Conservation (phyloP, 2,113 vertebrate genomes). For the Perca schrenkii region DNA sequence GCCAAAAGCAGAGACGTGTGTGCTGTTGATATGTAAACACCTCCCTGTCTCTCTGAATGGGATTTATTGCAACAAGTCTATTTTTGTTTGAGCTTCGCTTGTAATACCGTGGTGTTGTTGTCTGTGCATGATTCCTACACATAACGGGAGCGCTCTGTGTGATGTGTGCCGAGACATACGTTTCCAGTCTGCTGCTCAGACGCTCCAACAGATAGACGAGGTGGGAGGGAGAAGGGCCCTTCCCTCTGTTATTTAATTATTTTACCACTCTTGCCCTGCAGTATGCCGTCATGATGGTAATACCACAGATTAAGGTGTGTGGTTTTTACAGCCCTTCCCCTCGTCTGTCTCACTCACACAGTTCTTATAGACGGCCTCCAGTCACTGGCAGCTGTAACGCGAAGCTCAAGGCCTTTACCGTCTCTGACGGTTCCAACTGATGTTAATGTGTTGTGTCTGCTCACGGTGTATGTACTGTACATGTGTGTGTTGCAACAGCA, state of each 20-base stretch:
- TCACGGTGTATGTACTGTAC: slow-evolving; percentile 49
- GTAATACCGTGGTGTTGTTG: slow-evolving; percentile 53
- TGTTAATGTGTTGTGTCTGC: slow-evolving; percentile 81
- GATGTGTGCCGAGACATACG: slow-evolving; percentile 15
- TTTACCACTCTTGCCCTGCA: slow-evolving; percentile 79
- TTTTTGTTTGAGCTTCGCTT: slow-evolving; percentile 72
- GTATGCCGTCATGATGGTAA: slow-evolving; percentile 75
- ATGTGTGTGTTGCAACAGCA: slow-evolving; percentile 63
- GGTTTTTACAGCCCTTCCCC: slow-evolving; percentile 74
- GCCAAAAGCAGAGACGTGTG: slow-evolving; percentile 66
- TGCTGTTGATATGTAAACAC: slow-evolving; percentile 80
- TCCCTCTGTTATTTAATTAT: slow-evolving; percentile 79
- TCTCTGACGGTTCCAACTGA: slow-evolving; percentile 66
- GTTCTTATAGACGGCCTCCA: slow-evolving; percentile 64
- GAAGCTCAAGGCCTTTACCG: slow-evolving; percentile 64
- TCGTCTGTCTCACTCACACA: slow-evolving; percentile 58
- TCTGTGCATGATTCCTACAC: slow-evolving; percentile 33
- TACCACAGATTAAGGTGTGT: slow-evolving; percentile 83
- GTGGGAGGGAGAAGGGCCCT: slow-evolving; percentile 49
- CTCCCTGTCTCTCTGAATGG: slow-evolving; percentile 60
- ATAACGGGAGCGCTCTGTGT: slow-evolving; percentile 11
- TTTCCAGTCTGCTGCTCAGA: slow-evolving; percentile 37
- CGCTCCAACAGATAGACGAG: slow-evolving; percentile 22
- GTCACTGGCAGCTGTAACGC: slow-evolving; percentile 63
- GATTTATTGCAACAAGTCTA: slow-evolving; percentile 71